Percentiles rank a stretch among this genome's conserved stretches.
Conservation (phyloP, 2,888 invertebrate species). For the Flabesymbios commensalis region DNA sequence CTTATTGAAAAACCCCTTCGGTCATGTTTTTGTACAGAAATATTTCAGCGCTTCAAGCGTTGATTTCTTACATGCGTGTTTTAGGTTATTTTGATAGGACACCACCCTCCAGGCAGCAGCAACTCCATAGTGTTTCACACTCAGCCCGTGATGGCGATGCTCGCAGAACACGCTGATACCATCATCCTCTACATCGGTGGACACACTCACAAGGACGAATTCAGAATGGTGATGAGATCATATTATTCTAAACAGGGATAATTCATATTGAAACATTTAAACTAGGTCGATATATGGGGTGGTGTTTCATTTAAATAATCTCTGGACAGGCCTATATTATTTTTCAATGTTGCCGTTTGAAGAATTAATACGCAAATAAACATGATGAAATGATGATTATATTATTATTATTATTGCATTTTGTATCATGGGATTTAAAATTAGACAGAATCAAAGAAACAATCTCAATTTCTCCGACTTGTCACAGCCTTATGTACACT, state of each 20-base stretch:
- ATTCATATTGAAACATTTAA: too few species aligned
- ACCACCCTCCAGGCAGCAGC: slow-evolving; percentile 25
- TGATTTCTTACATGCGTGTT: too few species aligned
- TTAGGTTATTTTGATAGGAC: slow-evolving; percentile 30
- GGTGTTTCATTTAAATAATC: not conserved
- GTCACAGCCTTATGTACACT: too few species aligned
- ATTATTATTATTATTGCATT: too few species aligned
- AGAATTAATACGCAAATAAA: not conserved
- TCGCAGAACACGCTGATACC: slow-evolving; percentile 21
- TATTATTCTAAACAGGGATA: not conserved
- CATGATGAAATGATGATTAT: too few species aligned
- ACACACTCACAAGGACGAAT: slow-evolving; percentile 33
- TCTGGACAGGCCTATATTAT: not conserved
- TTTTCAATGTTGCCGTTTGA: not conserved
- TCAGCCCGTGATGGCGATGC: slow-evolving; percentile 10
- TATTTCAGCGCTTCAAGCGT: too few species aligned
- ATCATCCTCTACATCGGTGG: slow-evolving; percentile 29
- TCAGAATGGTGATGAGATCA: slow-evolving; percentile 31
- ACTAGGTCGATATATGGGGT: too few species aligned
- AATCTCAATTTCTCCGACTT: too few species aligned
- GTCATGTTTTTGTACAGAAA: not conserved
- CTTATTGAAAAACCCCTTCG: too few species aligned
- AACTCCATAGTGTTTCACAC: slow-evolving; percentile 17
- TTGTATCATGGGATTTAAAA: too few species aligned
- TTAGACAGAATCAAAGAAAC: too few species aligned